These are phyloP conservation scores for Formica aserva DNA, from an alignment of 2,888 invertebrate species.

Conservation along the genomic window DNA sequence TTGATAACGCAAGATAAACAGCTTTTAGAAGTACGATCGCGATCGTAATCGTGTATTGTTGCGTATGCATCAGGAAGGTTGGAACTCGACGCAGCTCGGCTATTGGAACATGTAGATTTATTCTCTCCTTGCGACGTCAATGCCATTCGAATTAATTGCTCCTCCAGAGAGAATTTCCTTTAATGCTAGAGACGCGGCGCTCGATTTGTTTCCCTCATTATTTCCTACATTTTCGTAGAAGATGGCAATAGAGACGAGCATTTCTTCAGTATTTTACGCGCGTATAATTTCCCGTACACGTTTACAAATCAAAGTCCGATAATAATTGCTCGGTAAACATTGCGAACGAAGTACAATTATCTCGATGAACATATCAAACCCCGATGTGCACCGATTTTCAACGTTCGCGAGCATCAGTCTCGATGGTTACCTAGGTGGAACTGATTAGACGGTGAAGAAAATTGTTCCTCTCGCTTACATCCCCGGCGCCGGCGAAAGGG, in stretches of 20 bases:
- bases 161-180: conserved; percentile 1
- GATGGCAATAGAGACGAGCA: neutral
- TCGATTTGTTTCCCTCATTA: neutral
- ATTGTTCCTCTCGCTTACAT: conserved; percentile 36
- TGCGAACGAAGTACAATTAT: conserved; percentile 15
- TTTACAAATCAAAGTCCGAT: neutral
- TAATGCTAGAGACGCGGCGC: neutral
- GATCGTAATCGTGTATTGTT: conserved; percentile 69
- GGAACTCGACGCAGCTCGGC: conserved; percentile 53
- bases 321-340: neutral
- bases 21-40: conserved; percentile 66
- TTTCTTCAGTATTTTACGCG: conserved; percentile 15
- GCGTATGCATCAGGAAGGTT: conserved; percentile 41
- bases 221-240: conserved; percentile 7
- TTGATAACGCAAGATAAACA: conserved; percentile 70
- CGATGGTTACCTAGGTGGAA: conserved; percentile 41
- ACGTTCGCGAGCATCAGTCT: neutral
- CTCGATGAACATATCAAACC: conserved; percentile 7
- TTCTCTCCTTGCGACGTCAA: conserved; percentile 63
- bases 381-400: neutral
- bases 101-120: conserved; percentile 78
- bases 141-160: conserved; percentile 67
- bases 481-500: conserved; percentile 30
- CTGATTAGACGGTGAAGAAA: conserved; percentile 42
- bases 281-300: neutral